phyloP scores from a whole-genome alignment of 2,888 invertebrate genomes.

The Megalurothrips usitatus region DNA sequence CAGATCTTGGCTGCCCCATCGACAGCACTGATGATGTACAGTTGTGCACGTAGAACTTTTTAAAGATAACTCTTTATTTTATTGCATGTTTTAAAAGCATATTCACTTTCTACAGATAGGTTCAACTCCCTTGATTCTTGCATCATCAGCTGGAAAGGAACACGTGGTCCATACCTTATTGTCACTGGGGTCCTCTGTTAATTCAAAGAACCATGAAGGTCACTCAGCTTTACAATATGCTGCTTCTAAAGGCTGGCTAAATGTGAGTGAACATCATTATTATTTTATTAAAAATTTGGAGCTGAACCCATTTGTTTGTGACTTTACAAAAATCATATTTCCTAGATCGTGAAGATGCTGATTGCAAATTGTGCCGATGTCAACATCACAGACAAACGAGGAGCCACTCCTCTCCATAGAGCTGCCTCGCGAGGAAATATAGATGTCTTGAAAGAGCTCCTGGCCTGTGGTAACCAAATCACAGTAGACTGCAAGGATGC shows the following conservation, averaged over 20 bases:
- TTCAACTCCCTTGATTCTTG: slow-evolving; percentile 74
- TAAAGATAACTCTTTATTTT: neutral
- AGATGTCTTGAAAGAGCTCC: slow-evolving; percentile 61
- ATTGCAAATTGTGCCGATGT: slow-evolving; percentile 63
- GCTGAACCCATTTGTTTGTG: neutral
- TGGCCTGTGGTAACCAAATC: slow-evolving; percentile 54
- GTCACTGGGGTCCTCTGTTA: slow-evolving; percentile 64
- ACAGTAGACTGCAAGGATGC: slow-evolving; percentile 56
- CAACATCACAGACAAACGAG: slow-evolving; percentile 62
- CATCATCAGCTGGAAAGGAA: slow-evolving; percentile 69
- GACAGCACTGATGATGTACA: slow-evolving; percentile 67
- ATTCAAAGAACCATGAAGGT: slow-evolving; percentile 66
- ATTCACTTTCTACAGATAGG: slow-evolving; percentile 49
- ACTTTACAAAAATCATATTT: slow-evolving; percentile 38
- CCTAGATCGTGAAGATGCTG: slow-evolving; percentile 62
- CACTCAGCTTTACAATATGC: slow-evolving; percentile 82
- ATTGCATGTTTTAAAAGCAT: slow-evolving; percentile 5
- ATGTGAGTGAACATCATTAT: slow-evolving; percentile 49
- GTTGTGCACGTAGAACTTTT: slow-evolving; percentile 36
- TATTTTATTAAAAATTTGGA: slow-evolving; percentile 31
- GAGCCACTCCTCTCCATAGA: slow-evolving; percentile 72
- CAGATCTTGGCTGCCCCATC: slow-evolving; percentile 61
- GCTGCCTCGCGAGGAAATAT: slow-evolving; percentile 72
- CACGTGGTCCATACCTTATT: slow-evolving; percentile 64
- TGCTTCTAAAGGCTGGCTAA: slow-evolving; percentile 74